A percentile compares a stretch with the other conserved stretches of the same genome.
phyloP scores from a whole-genome alignment of 1,140 invertebrate genomes.

The Euwallacea similis region DNA sequence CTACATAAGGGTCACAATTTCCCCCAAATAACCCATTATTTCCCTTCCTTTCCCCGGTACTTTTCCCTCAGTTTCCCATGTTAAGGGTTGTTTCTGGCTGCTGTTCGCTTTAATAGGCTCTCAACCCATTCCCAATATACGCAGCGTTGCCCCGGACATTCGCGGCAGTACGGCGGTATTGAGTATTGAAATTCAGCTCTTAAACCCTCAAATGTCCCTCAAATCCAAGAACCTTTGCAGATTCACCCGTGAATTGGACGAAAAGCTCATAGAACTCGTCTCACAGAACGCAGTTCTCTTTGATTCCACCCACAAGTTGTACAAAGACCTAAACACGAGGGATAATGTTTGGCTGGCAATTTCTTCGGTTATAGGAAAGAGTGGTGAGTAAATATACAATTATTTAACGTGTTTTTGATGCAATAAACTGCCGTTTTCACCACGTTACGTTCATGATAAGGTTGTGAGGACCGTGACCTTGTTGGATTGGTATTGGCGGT shows the following conservation, averaged over 20 bases:
- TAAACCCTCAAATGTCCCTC: conserved; percentile 46
- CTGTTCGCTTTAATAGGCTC: conserved; percentile 4
- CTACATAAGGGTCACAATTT: not conserved
- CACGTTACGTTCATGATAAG: too few relatives aligned
- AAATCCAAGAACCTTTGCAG: conserved; percentile 35
- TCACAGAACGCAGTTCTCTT: conserved; percentile 35
- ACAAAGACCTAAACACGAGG: conserved; percentile 35
- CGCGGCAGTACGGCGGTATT: conserved; percentile 14
- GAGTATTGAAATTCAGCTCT: conserved; percentile 4
- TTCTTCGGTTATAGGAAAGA: conserved; percentile 34
- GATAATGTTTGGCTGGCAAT: conserved; percentile 37
- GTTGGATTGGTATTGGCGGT: too few relatives aligned
- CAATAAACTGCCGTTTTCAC: too few relatives aligned
- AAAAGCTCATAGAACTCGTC: conserved; percentile 36
- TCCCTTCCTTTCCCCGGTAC: not conserved
- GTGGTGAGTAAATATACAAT: conserved; percentile 20
- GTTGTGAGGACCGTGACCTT: too few relatives aligned
- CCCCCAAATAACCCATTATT: not conserved
- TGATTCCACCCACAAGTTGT: conserved; percentile 28
- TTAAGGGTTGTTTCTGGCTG: conserved; percentile 6
- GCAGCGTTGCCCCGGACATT: conserved; percentile 36
- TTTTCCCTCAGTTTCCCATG: not conserved
- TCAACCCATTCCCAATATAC: conserved; percentile 31
- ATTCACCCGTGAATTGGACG: conserved; percentile 36
- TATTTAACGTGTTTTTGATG: not conserved